Evolutionary conservation across 2,888 invertebrate species (phyloP).

Genomic region (Cybosia mesomella): DNA sequence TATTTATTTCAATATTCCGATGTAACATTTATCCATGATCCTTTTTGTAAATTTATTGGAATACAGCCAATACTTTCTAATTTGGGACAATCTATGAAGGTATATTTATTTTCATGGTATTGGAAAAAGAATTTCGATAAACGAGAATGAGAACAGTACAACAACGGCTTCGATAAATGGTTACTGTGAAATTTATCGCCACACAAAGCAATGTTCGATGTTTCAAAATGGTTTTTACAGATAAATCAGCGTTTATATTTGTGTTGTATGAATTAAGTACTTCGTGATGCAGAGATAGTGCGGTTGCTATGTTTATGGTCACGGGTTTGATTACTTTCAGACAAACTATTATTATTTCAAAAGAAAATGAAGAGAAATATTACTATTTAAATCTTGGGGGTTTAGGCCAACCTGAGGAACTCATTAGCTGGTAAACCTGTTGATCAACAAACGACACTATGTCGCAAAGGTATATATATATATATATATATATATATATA

Average conservation of each 20-base stretch:
- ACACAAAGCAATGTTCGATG: not conserved
- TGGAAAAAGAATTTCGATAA: constrained; percentile 4
- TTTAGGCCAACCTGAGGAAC: too few species aligned
- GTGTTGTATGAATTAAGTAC: too few species aligned
- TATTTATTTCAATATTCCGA: constrained; percentile 6
- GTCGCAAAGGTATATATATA: too few species aligned
- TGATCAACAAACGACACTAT: too few species aligned
- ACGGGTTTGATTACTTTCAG: too few species aligned
- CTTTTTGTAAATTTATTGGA: constrained; percentile 5
- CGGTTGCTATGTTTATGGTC: too few species aligned
- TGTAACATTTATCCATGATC: not conserved
- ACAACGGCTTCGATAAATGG: not conserved
- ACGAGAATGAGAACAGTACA: not conserved
- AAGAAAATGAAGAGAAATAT: too few species aligned
- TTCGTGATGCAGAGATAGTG: too few species aligned
- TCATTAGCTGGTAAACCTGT: too few species aligned
- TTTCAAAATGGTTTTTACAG: not conserved
- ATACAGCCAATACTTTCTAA: not conserved
- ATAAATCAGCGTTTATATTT: not conserved
- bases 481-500: too few species aligned
- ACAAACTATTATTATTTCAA: too few species aligned
- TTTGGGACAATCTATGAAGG: constrained; percentile 5
- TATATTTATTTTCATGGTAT: constrained; percentile 2
- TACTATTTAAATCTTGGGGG: too few species aligned
- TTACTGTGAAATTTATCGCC: not conserved